These are phyloP conservation scores for Radopholus similis DNA, from an alignment of 1,140 invertebrate genomes.

Conservation along the genomic window DNA sequence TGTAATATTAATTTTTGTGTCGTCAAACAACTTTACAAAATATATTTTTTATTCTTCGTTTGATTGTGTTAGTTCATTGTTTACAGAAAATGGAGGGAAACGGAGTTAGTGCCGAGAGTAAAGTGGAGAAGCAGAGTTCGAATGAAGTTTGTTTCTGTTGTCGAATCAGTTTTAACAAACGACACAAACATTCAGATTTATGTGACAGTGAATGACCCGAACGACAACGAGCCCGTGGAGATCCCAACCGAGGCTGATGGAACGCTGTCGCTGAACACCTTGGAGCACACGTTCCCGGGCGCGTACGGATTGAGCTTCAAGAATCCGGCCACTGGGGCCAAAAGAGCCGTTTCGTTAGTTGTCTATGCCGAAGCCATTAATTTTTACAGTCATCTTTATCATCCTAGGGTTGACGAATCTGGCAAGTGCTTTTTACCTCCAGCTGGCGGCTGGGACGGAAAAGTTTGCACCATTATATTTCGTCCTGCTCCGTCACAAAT, in stretches of 20 bases:
- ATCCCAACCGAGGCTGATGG: slow-evolving; percentile 72
- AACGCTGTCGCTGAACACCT: slow-evolving; percentile 73
- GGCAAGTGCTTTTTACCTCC: slow-evolving; percentile 49
- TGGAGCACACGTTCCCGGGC: slow-evolving; percentile 85
- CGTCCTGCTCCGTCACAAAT: not conserved
- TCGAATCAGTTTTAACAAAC: too few species aligned
- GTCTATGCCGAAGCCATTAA: not conserved
- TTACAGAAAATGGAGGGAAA: too few species aligned
- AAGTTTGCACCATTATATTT: slow-evolving; percentile 47
- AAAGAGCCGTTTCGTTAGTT: slow-evolving; percentile 79
- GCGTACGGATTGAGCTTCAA: slow-evolving; percentile 88
- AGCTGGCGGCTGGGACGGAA: slow-evolving; percentile 48
- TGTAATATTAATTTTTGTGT: too few species aligned
- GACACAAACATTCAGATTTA: not conserved
- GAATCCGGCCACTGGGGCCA: slow-evolving; percentile 76
- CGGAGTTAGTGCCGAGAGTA: too few species aligned
- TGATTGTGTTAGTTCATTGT: too few species aligned
- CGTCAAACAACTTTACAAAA: too few species aligned
- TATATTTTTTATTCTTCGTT: too few species aligned
- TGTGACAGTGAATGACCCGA: slow-evolving; percentile 66
- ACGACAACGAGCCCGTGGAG: slow-evolving; percentile 84
- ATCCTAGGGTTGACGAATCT: slow-evolving; percentile 50
- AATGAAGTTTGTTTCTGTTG: too few species aligned
- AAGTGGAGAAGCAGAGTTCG: too few species aligned
- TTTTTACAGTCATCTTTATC: not conserved